A percentile compares a stretch with the other conserved stretches of the same genome.
Evolutionary conservation across 92 coral and sea anemone genomes (phyloP).

Genomic region (Actinernus sp.): DNA sequence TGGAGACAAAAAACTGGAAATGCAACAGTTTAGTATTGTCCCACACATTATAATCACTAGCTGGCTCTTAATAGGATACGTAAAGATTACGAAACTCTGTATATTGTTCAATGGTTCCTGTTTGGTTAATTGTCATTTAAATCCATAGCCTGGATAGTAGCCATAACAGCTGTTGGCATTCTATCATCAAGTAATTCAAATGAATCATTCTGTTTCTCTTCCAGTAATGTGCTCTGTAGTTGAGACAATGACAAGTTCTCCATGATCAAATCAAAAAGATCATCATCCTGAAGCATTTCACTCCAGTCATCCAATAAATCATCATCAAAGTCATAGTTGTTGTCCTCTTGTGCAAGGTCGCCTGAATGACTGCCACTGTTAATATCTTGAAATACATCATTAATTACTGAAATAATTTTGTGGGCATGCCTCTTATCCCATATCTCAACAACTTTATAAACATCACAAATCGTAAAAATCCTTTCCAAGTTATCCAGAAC

Average conservation of each 20-base stretch:
- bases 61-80: too few species aligned
- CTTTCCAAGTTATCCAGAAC: constrained; percentile 20
- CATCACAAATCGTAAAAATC: constrained; percentile 49
- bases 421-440: constrained; percentile 72
- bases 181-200: constrained; percentile 8
- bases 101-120: too few species aligned
- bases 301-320: constrained; percentile 74
- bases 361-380: too few species aligned
- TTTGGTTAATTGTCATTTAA: too few species aligned
- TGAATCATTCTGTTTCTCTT: constrained; percentile 4
- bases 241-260: constrained; percentile 42
- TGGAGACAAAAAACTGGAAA: too few species aligned
- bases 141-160: too few species aligned
- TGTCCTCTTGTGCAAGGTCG: constrained; percentile 7
- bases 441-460: constrained; percentile 46
- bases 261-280: constrained; percentile 57
- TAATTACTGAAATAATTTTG: constrained; percentile 23
- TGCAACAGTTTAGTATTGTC: too few species aligned
- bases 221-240: constrained; percentile 6
- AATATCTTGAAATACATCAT: constrained; percentile 35
- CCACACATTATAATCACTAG: too few species aligned
- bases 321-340: constrained; percentile 49
- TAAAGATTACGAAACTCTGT: too few species aligned
- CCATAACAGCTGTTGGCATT: constrained; percentile 4
- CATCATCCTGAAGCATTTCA: constrained; percentile 72